phyloP scores from a whole-genome alignment of 2,797 vertebrate species.

The Liparis tanakae region DNA sequence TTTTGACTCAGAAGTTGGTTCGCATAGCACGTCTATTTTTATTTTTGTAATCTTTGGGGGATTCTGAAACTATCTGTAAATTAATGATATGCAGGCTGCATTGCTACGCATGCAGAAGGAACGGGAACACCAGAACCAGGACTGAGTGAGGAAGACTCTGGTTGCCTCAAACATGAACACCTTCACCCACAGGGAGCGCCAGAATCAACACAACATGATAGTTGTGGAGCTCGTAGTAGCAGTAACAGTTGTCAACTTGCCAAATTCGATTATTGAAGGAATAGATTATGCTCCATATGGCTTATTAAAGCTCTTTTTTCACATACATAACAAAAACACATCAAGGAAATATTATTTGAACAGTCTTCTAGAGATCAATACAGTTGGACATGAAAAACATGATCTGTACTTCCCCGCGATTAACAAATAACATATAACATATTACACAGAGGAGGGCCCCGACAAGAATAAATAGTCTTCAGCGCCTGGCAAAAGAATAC shows the following conservation, averaged over 20 bases:
- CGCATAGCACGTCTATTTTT: not conserved
- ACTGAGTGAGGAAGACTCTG: not conserved
- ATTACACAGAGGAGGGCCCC: constrained; percentile 18
- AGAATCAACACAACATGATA: not conserved
- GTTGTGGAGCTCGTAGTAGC: not conserved
- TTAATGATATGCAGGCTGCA: not conserved
- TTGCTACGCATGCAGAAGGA: no score
- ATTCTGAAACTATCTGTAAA: no score
- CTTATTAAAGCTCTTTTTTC: not conserved
- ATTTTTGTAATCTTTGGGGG: no score
- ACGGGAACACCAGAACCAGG: no score
- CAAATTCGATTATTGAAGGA: not conserved
- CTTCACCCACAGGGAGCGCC: no score
- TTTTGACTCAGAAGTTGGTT: no score
- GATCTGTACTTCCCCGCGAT: not conserved
- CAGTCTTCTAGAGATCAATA: not conserved
- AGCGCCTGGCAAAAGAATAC: constrained; percentile 42
- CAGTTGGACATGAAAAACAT: not conserved
- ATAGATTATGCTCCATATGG: not conserved
- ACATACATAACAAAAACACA: not conserved
- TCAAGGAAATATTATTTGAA: not conserved
- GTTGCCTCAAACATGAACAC: not conserved
- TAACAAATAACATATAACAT: constrained; percentile 13
- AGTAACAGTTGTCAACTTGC: not conserved
- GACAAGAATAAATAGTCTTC: constrained; percentile 27